These are phyloP conservation scores for Illadopsis cleaveri DNA, from an alignment of 2,113 vertebrate species.

Conservation along the genomic window DNA sequence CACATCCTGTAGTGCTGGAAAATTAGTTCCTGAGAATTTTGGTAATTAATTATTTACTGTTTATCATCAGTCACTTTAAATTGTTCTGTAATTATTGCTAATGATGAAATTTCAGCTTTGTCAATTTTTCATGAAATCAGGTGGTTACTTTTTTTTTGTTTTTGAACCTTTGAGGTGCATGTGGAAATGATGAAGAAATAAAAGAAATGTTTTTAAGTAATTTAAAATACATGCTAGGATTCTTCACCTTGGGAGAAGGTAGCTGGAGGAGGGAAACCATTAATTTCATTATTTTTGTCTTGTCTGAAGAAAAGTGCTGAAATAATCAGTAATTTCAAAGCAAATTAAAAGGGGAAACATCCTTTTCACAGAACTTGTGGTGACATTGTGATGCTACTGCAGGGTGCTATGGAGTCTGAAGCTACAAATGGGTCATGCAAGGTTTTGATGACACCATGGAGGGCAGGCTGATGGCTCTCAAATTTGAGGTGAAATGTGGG, in stretches of 20 bases:
- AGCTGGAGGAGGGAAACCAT: background rate
- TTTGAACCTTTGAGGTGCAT: background rate
- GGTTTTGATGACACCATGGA: background rate
- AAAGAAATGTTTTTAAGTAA: background rate
- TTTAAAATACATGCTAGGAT: background rate
- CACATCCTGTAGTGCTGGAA: background rate
- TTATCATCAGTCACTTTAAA: background rate
- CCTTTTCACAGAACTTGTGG: background rate
- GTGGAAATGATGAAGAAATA: background rate
- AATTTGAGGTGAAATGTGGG: background rate
- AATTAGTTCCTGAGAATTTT: background rate
- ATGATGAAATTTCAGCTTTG: background rate
- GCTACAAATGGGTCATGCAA: background rate
- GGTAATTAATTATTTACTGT: background rate
- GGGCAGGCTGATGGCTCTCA: background rate
- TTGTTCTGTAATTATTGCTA: background rate
- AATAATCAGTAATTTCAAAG: background rate
- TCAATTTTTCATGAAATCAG: background rate
- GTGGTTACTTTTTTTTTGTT: background rate
- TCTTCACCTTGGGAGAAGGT: background rate
- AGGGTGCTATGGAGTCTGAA: background rate
- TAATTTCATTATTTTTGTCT: background rate
- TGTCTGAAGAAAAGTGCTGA: background rate
- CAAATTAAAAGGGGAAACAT: background rate
- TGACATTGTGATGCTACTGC: accelerated